Evolutionary conservation across 2,888 invertebrate genomes (phyloP), one percentile per base, ranked within the genome.

Genomic region (Folsomia candida): DNA sequence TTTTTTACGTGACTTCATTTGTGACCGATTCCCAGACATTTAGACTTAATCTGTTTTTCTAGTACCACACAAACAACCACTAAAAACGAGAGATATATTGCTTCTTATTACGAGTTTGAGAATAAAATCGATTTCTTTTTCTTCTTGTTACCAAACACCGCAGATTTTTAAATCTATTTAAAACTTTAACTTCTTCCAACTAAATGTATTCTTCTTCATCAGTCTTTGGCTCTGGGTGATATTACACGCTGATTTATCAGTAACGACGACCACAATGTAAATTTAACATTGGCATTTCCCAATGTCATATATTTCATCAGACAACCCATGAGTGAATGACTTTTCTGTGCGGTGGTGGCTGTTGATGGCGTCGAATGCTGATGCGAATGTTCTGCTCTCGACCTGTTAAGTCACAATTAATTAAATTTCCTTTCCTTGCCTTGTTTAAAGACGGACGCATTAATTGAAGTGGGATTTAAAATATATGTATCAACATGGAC

Each of bases 321-420:
- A 68, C 68, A 65, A 66, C 73, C 73, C 73, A 73, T 51, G 73
- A 73, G 68, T 73, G 73, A 73, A 73, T 63, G 62, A 73, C 73
- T 69, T 67, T 61, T 66, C 73, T 59, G 51, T 68, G 70, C 47
- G 69, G 68, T 22, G 58, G 69, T 27, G 51, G 66, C 54, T 71
- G 68, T n/a, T 47, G 57, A 51, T 69, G 68, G 54, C 72, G 64
- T 60, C 69, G 67, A 29, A 76, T 72, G 61, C 74, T 62, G 54
- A 76, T 76, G 57, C 74, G 72, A 65, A 76, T 76, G 62, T 76
- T 76, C 67, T 76, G 76, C 47, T 74, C 76, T 27, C 76, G 71
- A 72, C 71, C 75, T 75, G 66, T 25, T 29, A 51, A 47, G 61
- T 54, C 22, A 54, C 18, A 64, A 59, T 63, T 69, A 68, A 68